Percentiles rank a stretch among this genome's conserved stretches.
Conservation (phyloP, 2,797 vertebrate species). For the Mycteria americana region DNA sequence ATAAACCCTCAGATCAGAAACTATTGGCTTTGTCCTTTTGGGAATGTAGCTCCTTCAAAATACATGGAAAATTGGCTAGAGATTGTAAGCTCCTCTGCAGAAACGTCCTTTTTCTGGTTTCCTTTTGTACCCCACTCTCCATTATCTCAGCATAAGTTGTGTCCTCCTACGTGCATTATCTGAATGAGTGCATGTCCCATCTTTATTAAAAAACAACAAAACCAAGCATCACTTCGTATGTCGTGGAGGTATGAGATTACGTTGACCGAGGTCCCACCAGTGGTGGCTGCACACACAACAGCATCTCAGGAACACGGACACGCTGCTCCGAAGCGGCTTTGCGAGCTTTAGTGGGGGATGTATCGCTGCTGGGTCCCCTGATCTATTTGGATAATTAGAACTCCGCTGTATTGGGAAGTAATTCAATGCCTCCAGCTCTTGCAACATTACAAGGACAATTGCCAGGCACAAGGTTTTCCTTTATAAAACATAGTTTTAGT, state of each 20-base stretch:
- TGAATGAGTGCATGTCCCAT: neutral
- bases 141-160: neutral
- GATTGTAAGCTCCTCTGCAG: neutral
- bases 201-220: neutral
- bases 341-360: neutral
- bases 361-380: neutral
- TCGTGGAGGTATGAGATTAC: neutral
- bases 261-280: neutral
- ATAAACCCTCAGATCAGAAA: neutral
- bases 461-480: constrained; percentile 32
- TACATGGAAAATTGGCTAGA: neutral
- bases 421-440: neutral
- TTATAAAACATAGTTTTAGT: constrained; percentile 12
- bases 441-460: constrained; percentile 45
- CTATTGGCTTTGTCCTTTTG: neutral
- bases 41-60: neutral
- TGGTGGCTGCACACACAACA: neutral
- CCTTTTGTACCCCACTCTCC: neutral
- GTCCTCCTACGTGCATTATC: neutral
- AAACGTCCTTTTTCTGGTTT: neutral
- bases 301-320: neutral
- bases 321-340: neutral
- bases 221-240: neutral
- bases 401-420: constrained; percentile 29
- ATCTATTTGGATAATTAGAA: constrained; percentile 46